A percentile compares a stretch with the other conserved stretches of the same genome.
Conservation (phyloP, 1,140 invertebrate species). For the Drosophila parabipectinata region DNA sequence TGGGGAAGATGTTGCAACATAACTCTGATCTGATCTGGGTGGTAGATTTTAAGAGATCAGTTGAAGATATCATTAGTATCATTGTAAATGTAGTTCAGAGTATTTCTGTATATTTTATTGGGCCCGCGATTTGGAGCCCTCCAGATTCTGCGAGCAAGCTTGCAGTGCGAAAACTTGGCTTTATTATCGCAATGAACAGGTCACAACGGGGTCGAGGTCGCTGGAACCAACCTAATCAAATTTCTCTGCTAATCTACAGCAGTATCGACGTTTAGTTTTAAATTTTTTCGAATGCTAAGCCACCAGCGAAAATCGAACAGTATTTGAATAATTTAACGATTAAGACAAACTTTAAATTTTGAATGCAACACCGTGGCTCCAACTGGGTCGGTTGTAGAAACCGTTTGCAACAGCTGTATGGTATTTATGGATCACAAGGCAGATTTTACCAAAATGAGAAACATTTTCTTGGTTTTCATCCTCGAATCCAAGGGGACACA, state of each 20-base stretch:
- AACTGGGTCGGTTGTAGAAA: slow-evolving; percentile 29
- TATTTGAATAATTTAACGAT: slow-evolving; percentile 43
- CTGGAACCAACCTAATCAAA: slow-evolving; percentile 23
- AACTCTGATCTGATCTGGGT: too few species aligned
- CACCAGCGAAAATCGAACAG: slow-evolving; percentile 48
- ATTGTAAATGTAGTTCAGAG: too few species aligned
- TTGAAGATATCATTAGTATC: too few species aligned
- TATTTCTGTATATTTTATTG: not conserved
- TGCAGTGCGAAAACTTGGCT: slow-evolving; percentile 26
- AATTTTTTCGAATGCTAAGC: slow-evolving; percentile 2
- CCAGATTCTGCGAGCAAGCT: not conserved
- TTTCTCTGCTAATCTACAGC: slow-evolving; percentile 35
- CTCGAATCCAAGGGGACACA: too few species aligned
- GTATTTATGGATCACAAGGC: too few species aligned
- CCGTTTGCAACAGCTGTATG: not conserved
- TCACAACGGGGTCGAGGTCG: slow-evolving; percentile 42
- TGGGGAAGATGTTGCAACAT: not conserved
- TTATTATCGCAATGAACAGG: slow-evolving; percentile 16
- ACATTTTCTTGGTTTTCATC: too few species aligned
- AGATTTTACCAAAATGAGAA: too few species aligned
- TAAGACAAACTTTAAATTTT: slow-evolving; percentile 9
- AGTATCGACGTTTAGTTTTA: not conserved
- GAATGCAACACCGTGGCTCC: not conserved
- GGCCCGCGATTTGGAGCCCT: slow-evolving; percentile 18
- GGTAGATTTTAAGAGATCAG: too few species aligned